phyloP scores from a whole-genome alignment of 1,140 invertebrate species.

The Trachymyrmex septentrionalis region DNA sequence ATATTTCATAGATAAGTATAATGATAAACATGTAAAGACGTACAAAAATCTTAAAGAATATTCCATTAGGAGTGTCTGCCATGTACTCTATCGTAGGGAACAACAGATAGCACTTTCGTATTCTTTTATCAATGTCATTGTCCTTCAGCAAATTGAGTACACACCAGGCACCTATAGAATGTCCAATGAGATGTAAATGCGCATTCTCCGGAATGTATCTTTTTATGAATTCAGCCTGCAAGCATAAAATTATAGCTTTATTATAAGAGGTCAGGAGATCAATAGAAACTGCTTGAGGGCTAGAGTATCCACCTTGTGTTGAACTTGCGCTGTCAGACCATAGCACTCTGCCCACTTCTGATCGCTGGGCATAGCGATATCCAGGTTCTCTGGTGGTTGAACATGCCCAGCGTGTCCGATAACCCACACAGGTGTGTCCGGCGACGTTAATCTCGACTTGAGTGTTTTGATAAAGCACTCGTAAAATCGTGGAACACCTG shows the following conservation, averaged over 20 bases:
- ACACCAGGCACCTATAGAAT: slow-evolving; percentile 95
- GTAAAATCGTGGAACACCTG: slow-evolving; percentile 91
- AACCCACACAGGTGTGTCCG: slow-evolving; percentile 90
- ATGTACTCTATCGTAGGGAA: slow-evolving; percentile 95
- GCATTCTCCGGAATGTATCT: slow-evolving; percentile 90
- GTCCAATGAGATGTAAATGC: slow-evolving; percentile 92
- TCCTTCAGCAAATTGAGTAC: slow-evolving; percentile 91
- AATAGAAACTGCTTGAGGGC: background rate
- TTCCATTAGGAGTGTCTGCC: slow-evolving; percentile 91
- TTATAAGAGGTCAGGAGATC: slow-evolving; percentile 4
- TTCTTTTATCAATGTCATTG: slow-evolving; percentile 83
- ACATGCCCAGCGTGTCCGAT: slow-evolving; percentile 91
- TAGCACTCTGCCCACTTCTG: slow-evolving; percentile 88
- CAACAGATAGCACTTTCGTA: slow-evolving; percentile 89
- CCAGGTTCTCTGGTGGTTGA: slow-evolving; percentile 85
- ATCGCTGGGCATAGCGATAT: slow-evolving; percentile 84
- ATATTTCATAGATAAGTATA: too few species aligned
- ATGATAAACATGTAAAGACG: slow-evolving; percentile 57
- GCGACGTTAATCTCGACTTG: slow-evolving; percentile 86
- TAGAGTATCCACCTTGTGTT: slow-evolving; percentile 90
- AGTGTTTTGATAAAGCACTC: slow-evolving; percentile 89
- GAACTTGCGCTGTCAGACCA: slow-evolving; percentile 91
- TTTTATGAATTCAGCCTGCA: slow-evolving; percentile 90
- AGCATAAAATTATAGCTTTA: slow-evolving; percentile 40
- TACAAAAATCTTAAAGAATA: slow-evolving; percentile 86